phyloP scores from a whole-genome alignment of 2,113 vertebrate genomes.

The Vombatus ursinus region DNA sequence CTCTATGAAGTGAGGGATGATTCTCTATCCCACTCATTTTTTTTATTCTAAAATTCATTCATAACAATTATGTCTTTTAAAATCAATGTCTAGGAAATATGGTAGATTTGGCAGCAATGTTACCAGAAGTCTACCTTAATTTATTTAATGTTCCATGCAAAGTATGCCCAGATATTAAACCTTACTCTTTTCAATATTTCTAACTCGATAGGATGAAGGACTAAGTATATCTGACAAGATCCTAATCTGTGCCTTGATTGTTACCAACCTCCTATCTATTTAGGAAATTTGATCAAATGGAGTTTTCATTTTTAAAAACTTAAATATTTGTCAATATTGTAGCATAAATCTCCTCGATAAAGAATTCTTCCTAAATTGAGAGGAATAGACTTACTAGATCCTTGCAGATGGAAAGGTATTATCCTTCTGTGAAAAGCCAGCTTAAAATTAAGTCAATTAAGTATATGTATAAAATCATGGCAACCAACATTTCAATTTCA shows the following conservation, averaged over 20 bases:
- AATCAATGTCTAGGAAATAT: conserved; percentile 39
- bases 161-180: conserved; percentile 25
- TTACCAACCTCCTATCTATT: conserved; percentile 28
- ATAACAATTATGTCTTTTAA: conserved; percentile 31
- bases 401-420: background rate
- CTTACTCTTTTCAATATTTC: conserved; percentile 25
- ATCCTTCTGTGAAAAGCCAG: background rate
- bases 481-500: background rate
- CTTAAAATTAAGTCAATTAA: background rate
- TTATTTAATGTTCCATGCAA: conserved; percentile 32
- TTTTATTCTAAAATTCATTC: conserved; percentile 29
- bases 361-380: background rate
- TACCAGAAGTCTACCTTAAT: background rate
- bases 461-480: background rate
- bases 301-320: conserved; percentile 18
- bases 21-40: conserved; percentile 2
- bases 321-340: background rate
- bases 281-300: conserved; percentile 42
- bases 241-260: conserved; percentile 21
- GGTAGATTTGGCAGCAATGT: conserved; percentile 16
- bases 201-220: conserved; percentile 43
- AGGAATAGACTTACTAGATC: background rate
- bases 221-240: conserved; percentile 22
- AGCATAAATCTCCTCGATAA: background rate
- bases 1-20: conserved; percentile 31